Percentiles rank a stretch among this genome's conserved stretches.
Evolutionary conservation across 2,113 vertebrate genomes (phyloP).

Genomic region (Psammodynastes pulverulentus): DNA sequence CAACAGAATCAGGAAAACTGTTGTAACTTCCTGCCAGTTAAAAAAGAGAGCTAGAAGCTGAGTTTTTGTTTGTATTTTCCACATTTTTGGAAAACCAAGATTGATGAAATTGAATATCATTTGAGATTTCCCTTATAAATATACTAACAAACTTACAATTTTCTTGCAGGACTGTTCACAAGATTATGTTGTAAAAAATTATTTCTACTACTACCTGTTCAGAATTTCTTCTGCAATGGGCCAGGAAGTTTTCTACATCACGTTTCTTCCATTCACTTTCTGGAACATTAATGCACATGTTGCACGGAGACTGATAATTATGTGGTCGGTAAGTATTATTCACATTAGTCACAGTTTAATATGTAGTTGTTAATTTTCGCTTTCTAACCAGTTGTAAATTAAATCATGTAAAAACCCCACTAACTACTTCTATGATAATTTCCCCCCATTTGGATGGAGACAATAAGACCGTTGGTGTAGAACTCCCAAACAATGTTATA

Average conservation of each 20-base stretch:
- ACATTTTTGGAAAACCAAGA: background rate
- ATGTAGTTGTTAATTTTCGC: background rate
- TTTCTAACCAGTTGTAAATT: background rate
- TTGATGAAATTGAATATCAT: background rate
- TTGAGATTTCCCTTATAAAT: background rate
- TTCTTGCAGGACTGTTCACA: slow-evolving; percentile 63
- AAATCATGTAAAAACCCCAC: background rate
- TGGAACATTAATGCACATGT: slow-evolving; percentile 91
- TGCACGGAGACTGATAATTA: slow-evolving; percentile 84
- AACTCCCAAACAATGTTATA: background rate
- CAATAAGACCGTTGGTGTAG: background rate
- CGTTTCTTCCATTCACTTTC: slow-evolving; percentile 85
- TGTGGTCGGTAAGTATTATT: slow-evolving; percentile 84
- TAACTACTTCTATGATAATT: background rate
- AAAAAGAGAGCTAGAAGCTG: background rate
- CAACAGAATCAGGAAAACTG: background rate
- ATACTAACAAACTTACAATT: slow-evolving; percentile 19
- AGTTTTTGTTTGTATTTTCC: background rate
- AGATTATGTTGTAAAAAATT: slow-evolving; percentile 84
- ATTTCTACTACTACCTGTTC: slow-evolving; percentile 87
- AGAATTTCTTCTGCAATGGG: slow-evolving; percentile 84
- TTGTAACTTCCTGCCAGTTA: background rate
- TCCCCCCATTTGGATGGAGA: background rate
- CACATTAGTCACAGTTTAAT: background rate
- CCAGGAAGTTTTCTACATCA: slow-evolving; percentile 93